Conservation (phyloP, 1,140 invertebrate species). For the Microplitis demolitor region DNA sequence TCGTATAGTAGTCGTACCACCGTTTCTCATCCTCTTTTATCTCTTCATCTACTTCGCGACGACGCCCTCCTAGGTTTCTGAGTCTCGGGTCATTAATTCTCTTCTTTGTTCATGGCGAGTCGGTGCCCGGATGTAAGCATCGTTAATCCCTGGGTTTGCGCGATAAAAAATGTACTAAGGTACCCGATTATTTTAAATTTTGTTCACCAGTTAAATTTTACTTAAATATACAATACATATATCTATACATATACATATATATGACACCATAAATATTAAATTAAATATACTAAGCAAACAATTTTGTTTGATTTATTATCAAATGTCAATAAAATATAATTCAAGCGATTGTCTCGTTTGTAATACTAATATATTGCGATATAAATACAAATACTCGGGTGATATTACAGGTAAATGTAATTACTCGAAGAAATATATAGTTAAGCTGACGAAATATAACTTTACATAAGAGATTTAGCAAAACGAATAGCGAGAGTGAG, state of each 20-base stretch:
- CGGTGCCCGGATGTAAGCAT: slow-evolving; percentile 19
- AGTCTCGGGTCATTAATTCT: slow-evolving; percentile 28
- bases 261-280: too few species aligned
- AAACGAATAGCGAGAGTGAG: background rate
- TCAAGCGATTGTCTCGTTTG: background rate
- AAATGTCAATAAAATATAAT: too few species aligned
- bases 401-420: slow-evolving; percentile 14
- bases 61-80: slow-evolving; percentile 18
- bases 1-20: background rate
- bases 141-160: slow-evolving; percentile 22
- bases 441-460: slow-evolving; percentile 28
- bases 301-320: too few species aligned
- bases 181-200: slow-evolving; percentile 1
- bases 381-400: background rate
- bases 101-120: slow-evolving; percentile 11
- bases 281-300: too few species aligned
- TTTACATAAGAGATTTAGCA: slow-evolving; percentile 24
- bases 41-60: background rate
- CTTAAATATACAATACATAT: background rate
- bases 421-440: slow-evolving; percentile 1
- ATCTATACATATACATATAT: too few species aligned
- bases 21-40: slow-evolving; percentile 6
- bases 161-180: slow-evolving; percentile 19
- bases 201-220: background rate
- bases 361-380: background rate